A percentile compares a stretch with the other conserved stretches of the same genome.
Evolutionary conservation across 1,140 invertebrate genomes (phyloP).

Genomic region (Caerostris darwini): DNA sequence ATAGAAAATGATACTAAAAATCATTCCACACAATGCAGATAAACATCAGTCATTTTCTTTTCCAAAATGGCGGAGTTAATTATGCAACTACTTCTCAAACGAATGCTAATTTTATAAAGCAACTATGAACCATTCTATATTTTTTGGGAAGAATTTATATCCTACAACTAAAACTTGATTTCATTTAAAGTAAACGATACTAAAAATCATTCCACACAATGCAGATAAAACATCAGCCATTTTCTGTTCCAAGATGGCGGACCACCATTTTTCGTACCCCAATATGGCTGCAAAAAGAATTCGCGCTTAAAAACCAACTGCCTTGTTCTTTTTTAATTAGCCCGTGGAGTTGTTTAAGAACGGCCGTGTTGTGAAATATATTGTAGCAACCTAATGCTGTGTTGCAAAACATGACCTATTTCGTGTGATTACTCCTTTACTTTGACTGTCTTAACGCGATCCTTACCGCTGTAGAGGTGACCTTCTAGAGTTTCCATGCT

Average conservation of each 20-base stretch:
- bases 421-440: not conserved
- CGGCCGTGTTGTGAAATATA: slow-evolving; percentile 2
- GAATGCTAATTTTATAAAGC: no score
- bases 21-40: no score
- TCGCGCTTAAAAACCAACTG: not conserved
- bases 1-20: no score
- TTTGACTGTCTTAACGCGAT: not conserved
- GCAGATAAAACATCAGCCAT: no score
- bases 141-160: no score
- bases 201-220: no score
- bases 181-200: no score
- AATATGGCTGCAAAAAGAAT: not conserved
- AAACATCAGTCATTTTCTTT: not conserved
- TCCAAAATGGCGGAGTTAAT: not conserved
- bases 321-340: slow-evolving; percentile 40
- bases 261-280: not conserved
- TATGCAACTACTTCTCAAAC: no score
- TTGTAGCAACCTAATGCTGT: slow-evolving; percentile 27
- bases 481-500: slow-evolving; percentile 23
- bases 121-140: no score
- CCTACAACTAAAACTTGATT: no score
- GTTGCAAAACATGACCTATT: slow-evolving; percentile 36
- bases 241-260: not conserved
- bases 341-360: slow-evolving; percentile 1
- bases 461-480: slow-evolving; percentile 14